Conservation (phyloP, 2,888 invertebrate genomes). For the Lithophane ornitopus region DNA sequence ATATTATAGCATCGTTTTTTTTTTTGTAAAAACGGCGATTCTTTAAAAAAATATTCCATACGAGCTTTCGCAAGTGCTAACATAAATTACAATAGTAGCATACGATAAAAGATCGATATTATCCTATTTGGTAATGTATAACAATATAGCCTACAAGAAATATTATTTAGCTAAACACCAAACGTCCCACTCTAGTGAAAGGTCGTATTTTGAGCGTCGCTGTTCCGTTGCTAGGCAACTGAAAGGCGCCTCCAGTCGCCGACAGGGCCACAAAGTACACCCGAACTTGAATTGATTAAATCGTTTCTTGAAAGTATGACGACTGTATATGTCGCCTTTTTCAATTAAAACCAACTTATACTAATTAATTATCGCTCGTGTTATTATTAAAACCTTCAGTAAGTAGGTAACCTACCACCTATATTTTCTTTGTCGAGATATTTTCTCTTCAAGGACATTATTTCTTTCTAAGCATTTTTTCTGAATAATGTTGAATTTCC, state of each 20-base stretch:
- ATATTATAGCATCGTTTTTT: no score
- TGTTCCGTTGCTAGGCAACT: constrained; percentile 58
- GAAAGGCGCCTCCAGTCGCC: constrained; percentile 36
- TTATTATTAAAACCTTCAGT: neutral
- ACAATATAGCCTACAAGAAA: constrained; percentile 13
- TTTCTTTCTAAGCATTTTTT: constrained; percentile 8
- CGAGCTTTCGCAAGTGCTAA: neutral
- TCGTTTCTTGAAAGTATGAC: constrained; percentile 1
- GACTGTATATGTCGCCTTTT: neutral
- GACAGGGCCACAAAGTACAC: constrained; percentile 30
- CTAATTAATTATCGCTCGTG: neutral
- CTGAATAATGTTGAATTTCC: constrained; percentile 1
- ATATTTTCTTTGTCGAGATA: neutral
- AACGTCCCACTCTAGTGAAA: constrained; percentile 24
- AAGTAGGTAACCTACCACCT: neutral
- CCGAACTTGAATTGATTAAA: constrained; percentile 40
- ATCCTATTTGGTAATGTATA: neutral
- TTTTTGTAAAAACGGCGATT: neutral
- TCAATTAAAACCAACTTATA: neutral
- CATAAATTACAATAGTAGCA: neutral
- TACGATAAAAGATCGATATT: neutral
- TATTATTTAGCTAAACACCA: constrained; percentile 19
- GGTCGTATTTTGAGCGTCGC: constrained; percentile 40
- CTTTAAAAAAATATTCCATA: neutral
- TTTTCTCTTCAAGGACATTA: neutral